Conservation (phyloP, 1,140 invertebrate species). For the Megathymus violae region DNA sequence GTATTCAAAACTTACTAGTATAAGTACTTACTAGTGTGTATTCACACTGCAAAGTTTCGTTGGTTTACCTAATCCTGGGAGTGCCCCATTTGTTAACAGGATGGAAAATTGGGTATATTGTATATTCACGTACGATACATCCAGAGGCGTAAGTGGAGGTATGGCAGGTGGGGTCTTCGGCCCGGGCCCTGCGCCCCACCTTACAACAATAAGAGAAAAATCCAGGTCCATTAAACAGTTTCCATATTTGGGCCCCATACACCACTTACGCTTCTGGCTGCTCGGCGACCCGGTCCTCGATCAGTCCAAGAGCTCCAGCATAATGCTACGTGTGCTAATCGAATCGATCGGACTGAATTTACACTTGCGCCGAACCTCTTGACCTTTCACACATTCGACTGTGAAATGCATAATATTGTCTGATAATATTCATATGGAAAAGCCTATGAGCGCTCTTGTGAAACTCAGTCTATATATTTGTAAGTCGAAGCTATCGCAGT, state of each 20-base stretch:
- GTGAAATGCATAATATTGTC: background rate
- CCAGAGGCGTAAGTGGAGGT: constrained; percentile 84
- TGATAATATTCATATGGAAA: background rate
- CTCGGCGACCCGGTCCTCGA: constrained; percentile 53
- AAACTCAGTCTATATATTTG: constrained; percentile 14
- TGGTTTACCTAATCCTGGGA: constrained; percentile 37
- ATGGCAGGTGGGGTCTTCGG: constrained; percentile 82
- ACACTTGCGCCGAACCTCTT: constrained; percentile 10
- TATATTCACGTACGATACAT: constrained; percentile 82
- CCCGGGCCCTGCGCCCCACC: constrained; percentile 82
- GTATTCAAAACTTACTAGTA: constrained; percentile 7
- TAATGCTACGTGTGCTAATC: constrained; percentile 22
- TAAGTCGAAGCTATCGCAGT: constrained; percentile 7
- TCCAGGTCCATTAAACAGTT: constrained; percentile 69
- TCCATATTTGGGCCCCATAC: constrained; percentile 68
- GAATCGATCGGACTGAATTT: constrained; percentile 17
- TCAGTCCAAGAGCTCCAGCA: constrained; percentile 38
- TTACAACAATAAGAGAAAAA: constrained; percentile 82
- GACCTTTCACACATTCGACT: background rate
- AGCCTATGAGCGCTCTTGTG: constrained; percentile 16
- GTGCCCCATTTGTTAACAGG: constrained; percentile 64
- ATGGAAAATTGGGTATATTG: constrained; percentile 42
- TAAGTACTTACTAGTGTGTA: background rate
- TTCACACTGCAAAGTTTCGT: constrained; percentile 7
- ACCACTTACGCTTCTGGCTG: constrained; percentile 79